Evolutionary conservation across 2,797 vertebrate genomes (phyloP).

Genomic region (Knipowitschia caucasica): DNA sequence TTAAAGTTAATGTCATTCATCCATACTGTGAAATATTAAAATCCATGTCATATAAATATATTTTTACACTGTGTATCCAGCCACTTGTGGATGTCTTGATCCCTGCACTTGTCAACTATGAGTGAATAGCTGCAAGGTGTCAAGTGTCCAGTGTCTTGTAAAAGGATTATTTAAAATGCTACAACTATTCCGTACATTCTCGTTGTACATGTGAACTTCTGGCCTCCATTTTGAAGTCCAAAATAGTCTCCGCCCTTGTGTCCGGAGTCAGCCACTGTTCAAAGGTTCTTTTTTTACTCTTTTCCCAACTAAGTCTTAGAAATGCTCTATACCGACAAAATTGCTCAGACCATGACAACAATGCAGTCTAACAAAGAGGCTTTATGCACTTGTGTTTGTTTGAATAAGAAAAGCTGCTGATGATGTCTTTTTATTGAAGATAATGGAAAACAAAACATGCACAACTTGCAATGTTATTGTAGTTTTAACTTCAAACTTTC

Average conservation of each 20-base stretch:
- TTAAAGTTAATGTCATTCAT: too few relatives aligned
- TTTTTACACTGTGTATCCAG: neutral
- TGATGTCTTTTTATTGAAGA: too few relatives aligned
- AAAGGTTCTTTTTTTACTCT: conserved; percentile 22
- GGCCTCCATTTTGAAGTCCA: conserved; percentile 4
- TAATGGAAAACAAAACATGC: too few relatives aligned
- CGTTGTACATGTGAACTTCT: neutral
- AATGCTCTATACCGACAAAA: conserved; percentile 15
- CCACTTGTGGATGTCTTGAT: neutral
- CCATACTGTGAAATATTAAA: too few relatives aligned
- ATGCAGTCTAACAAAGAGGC: too few relatives aligned
- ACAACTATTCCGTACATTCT: neutral
- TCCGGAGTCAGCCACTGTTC: conserved; percentile 11
- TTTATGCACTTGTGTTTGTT: too few relatives aligned
- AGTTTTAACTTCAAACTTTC: too few relatives aligned
- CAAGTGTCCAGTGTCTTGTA: conserved; percentile 36
- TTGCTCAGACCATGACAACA: too few relatives aligned
- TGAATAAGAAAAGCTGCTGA: too few relatives aligned
- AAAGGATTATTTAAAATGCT: conserved; percentile 18
- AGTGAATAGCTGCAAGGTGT: conserved; percentile 59
- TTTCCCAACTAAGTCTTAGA: conserved; percentile 17
- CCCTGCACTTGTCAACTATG: conserved; percentile 54
- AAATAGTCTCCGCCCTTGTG: conserved; percentile 8
- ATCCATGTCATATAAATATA: too few relatives aligned
- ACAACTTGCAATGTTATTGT: too few relatives aligned